Percentiles rank a stretch among this genome's conserved stretches.
phyloP scores from a whole-genome alignment of 2,113 vertebrate genomes.

The Mormyrus lacerda region DNA sequence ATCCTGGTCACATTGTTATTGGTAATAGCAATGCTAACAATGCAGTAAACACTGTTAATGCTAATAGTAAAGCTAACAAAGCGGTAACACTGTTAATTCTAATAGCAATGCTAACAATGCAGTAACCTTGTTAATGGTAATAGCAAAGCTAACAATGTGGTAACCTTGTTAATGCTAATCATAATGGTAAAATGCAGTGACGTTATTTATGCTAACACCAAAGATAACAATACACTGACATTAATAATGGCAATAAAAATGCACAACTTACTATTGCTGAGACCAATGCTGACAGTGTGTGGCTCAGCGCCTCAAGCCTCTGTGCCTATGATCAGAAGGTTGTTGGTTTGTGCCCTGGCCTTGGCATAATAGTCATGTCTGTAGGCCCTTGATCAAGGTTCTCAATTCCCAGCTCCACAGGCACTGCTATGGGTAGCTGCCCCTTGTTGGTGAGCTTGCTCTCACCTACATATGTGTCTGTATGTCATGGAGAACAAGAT shows the following conservation, averaged over 20 bases:
- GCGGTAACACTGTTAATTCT: background rate
- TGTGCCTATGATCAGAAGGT: background rate
- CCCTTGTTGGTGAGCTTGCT: background rate
- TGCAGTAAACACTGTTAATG: background rate
- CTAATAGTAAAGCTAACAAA: background rate
- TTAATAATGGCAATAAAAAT: background rate
- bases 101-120: background rate
- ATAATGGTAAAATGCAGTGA: background rate
- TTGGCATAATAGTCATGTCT: background rate
- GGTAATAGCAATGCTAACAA: background rate
- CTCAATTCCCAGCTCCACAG: background rate
- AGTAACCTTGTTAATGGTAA: background rate
- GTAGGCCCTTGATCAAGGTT: background rate
- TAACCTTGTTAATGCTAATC: background rate
- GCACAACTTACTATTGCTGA: background rate
- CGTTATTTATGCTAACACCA: background rate
- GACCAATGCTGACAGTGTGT: background rate
- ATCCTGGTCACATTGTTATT: rapidly evolving
- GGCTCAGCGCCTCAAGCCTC: background rate
- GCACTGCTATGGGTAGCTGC: background rate
- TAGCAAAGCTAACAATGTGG: background rate
- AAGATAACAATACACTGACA: background rate
- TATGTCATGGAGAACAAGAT: background rate
- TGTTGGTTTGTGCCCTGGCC: background rate
- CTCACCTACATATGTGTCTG: background rate